Conservation (phyloP, 2,888 invertebrate species). For the Globia sparganii region DNA sequence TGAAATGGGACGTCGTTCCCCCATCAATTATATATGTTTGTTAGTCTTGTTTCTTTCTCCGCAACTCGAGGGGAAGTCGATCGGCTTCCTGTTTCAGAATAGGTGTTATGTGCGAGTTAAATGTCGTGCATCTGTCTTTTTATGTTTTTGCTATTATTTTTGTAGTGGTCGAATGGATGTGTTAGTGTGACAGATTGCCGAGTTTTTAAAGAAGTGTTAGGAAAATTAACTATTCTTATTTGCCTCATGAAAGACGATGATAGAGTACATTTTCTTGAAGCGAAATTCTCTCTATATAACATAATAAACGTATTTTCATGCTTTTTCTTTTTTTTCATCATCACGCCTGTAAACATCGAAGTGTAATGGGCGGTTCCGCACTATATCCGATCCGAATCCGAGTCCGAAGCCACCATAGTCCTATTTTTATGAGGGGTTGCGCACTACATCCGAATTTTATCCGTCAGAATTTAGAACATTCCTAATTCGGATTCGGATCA, state of each 20-base stretch:
- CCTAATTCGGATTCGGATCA: too few species aligned
- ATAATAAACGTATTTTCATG: too few species aligned
- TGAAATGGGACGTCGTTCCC: slow-evolving; percentile 77
- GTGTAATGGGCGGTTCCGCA: too few species aligned
- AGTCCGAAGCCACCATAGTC: too few species aligned
- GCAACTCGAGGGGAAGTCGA: slow-evolving; percentile 66
- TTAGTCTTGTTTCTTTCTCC: slow-evolving; percentile 66
- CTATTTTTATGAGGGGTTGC: too few species aligned
- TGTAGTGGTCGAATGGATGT: slow-evolving; percentile 31
- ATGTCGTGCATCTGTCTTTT: slow-evolving; percentile 64
- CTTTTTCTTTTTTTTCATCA: too few species aligned
- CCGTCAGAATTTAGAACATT: too few species aligned
- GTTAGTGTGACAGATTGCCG: slow-evolving; percentile 30
- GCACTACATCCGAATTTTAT: too few species aligned
- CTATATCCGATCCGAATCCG: too few species aligned
- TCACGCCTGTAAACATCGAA: too few species aligned
- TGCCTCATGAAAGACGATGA: slow-evolving; percentile 2
- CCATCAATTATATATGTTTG: slow-evolving; percentile 75
- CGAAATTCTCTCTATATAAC: neutral
- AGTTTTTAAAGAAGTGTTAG: slow-evolving; percentile 10
- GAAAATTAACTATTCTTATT: neutral
- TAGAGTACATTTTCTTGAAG: neutral
- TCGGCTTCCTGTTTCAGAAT: slow-evolving; percentile 74
- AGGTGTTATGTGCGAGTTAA: slow-evolving; percentile 67
- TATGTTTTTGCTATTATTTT: slow-evolving; percentile 50